Base-by-base conservation (phyloP, 2,888 invertebrate genomes). In the Malachius bipustulatus region DNA sequence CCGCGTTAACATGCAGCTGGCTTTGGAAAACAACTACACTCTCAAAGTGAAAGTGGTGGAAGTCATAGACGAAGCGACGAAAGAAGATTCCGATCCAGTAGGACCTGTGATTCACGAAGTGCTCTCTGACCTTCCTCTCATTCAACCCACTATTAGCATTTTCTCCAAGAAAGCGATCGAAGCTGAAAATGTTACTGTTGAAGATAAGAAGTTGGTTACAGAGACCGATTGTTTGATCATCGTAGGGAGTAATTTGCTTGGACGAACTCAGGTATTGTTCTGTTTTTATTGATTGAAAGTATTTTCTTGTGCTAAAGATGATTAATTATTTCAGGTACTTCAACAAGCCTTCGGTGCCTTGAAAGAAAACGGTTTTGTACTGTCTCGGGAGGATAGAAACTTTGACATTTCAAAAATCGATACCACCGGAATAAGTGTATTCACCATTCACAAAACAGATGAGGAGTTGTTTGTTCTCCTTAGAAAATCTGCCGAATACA, bases 11-110 rank as follows among this genome's bases (percentile, higher is more conserved):
- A 63, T 82, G 4, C 88, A 88, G 56, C 54, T 84, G 0, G 70
- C 77, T 1, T 55, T 82, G 0, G 89, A 89, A 57, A 88, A 87
- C 52, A 56, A 69, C 1, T 67, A 71, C 35, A 65, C 64, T 0
- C 60, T 69, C 43, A 77, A 77, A 63, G 66, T 79, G 3, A 51
- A 48, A 39, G 47, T 39, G 2, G 40, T 47, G 1, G 54, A 54
- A 37, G 2, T 54, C 6, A 32, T 51, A 4, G 54, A 55, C 27
- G 52, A 52, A 29, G 44, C 34, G 6, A 46, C 49, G 4, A 30
- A 34, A 14, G 33, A 62, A 57, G 4, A 61, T 66, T 45, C 50
- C 28, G 51, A 63, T 36, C 67, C 73, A 1, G 45, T 77, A 0
- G 62, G 77, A 1, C 69, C 70, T 2, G 44, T 63, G 8, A 65